Evolutionary conservation across 2,797 vertebrate genomes (phyloP), one percentile per base, ranked within the genome.

Genomic region (Acipenser ruthenus): DNA sequence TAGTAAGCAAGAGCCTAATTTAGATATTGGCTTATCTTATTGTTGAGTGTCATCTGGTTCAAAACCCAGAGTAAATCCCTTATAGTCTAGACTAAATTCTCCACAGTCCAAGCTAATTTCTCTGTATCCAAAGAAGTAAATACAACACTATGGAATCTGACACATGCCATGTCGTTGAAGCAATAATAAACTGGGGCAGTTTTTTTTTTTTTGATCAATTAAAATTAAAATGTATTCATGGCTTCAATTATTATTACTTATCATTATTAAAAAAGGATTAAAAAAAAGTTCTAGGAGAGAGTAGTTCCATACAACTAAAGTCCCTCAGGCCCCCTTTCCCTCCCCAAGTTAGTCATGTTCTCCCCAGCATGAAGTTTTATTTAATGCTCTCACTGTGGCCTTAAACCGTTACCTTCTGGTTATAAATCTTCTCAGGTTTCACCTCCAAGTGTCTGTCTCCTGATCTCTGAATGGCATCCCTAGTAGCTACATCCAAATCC

Each of bases 381-480:
- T 78, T 79, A 78, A 75, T 69, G 47, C 51, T 74, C 77, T 82
- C 69, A 48, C 71, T 60, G 65, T 77, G 80, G 81, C 84, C 83
- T 88, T 83, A 83, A 86, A 86, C 77, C 79, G 82, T 88, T 87
- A 86, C 83, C 82, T 83, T 88, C 83, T 88, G 82, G 84, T 85
- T 90, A 90, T 86, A 91, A 89, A 87, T 80, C 81, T 70, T 83
- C 90, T 92, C 88, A 74, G 81, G 78, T 91, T 91, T 90, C 90
- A 89, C 83, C 83, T 84, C 81, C 75, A n/a, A 77, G 77, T 79
- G 79, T 82, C 84, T 68, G 80, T 80, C 74, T 76, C 68, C 74
- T 74, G 74, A 73, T 79, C 77, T 76, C 73, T 70, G 66, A 80
- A 63, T 74, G 69, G 73, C 76, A 18, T 74, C 75, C 78, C 68